Conservation (phyloP, 2,797 vertebrate species). For the Chaenodraco wilsoni region DNA sequence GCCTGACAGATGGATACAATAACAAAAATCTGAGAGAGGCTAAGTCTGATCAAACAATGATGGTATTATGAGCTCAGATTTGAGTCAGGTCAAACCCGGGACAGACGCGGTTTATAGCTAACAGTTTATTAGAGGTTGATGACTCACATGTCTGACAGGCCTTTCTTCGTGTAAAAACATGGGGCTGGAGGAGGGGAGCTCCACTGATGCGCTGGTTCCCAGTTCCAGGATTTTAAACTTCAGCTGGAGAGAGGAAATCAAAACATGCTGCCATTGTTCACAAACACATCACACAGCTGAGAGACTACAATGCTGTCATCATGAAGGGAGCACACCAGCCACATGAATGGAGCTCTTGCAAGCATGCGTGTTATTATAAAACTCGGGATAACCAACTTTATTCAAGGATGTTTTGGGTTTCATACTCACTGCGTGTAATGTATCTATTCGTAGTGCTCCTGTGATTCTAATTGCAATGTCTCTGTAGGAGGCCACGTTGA, state of each 20-base stretch:
- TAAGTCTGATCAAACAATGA: slow-evolving; percentile 1
- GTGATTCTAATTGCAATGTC: slow-evolving; percentile 83
- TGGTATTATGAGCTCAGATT: slow-evolving; percentile 11
- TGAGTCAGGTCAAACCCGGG: slow-evolving; percentile 24
- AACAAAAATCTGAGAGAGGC: not conserved
- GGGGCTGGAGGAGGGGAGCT: slow-evolving; percentile 86
- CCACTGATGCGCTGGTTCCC: slow-evolving; percentile 85
- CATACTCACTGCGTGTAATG: slow-evolving; percentile 89
- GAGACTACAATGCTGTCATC: slow-evolving; percentile 9
- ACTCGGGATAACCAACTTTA: not conserved
- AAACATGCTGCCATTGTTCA: slow-evolving; percentile 54
- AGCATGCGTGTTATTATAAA: not conserved
- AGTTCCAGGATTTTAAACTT: slow-evolving; percentile 93
- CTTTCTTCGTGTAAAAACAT: slow-evolving; percentile 92
- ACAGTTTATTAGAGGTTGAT: slow-evolving; percentile 1
- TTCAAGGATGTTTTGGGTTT: not conserved
- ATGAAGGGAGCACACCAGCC: slow-evolving; percentile 3
- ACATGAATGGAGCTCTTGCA: not conserved
- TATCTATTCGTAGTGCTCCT: slow-evolving; percentile 88
- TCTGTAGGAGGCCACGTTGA: slow-evolving; percentile 87
- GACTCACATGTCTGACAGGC: slow-evolving; percentile 92
- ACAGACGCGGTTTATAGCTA: slow-evolving; percentile 32
- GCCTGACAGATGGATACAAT: not conserved
- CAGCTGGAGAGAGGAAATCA: slow-evolving; percentile 82
- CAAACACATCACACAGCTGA: slow-evolving; percentile 38